Conservation (phyloP, 2,888 invertebrate genomes). For the Coleophora flavipennella region DNA sequence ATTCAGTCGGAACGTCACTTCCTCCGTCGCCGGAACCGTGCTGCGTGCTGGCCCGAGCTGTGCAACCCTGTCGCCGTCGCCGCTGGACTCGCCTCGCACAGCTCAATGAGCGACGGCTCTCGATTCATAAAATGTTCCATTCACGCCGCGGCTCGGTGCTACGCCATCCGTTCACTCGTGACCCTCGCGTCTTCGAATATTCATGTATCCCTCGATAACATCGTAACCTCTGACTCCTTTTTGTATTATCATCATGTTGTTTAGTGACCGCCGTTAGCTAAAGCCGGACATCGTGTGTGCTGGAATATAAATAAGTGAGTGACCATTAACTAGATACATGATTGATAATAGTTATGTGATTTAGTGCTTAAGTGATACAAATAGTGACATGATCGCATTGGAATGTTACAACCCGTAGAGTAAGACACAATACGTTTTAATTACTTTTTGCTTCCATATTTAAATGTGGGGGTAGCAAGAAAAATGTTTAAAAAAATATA, state of each 20-base stretch:
- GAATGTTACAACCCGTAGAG: constrained; percentile 55
- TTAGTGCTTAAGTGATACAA: constrained; percentile 58
- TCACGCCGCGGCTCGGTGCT: constrained; percentile 64
- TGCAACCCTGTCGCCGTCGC: constrained; percentile 34
- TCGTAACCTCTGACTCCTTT: constrained; percentile 69
- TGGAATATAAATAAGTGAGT: constrained; percentile 47
- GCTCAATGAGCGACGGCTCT: constrained; percentile 66
- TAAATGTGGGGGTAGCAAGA: neutral
- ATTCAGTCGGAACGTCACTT: constrained; percentile 67
- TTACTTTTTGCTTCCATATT: constrained; percentile 2
- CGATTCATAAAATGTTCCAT: constrained; percentile 72
- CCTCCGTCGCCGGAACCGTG: constrained; percentile 58
- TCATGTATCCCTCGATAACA: constrained; percentile 71
- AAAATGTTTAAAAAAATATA: too few relatives aligned
- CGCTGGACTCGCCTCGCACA: constrained; percentile 32
- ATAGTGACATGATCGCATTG: constrained; percentile 46
- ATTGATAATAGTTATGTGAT: constrained; percentile 46
- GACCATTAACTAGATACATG: constrained; percentile 36
- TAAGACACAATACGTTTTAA: constrained; percentile 52
- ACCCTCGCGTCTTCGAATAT: constrained; percentile 71
- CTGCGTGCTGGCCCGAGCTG: constrained; percentile 39
- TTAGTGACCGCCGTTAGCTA: constrained; percentile 53
- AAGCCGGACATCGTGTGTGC: constrained; percentile 60
- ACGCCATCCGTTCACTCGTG: constrained; percentile 66
- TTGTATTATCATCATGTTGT: constrained; percentile 63